Base-by-base conservation (phyloP, 1,140 invertebrate genomes). In the Anastrepha obliqua region DNA sequence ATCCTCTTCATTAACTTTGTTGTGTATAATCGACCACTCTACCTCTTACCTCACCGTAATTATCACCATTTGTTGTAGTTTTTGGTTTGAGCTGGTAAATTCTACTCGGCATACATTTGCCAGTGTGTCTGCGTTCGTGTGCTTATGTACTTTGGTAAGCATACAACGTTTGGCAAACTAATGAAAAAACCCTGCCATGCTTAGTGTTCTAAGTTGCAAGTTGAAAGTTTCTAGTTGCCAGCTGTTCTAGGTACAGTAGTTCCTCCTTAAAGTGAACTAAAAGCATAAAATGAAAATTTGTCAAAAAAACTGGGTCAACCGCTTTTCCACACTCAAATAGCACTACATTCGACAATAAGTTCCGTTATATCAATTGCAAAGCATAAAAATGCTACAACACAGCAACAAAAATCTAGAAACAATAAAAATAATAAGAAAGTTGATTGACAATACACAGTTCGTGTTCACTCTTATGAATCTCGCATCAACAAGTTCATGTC, bases 1-100 rank as follows among this genome's bases (percentile, higher is more conserved):
- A n/a, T 74, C n/a, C 44, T 47, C 67, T 74, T 74, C 67, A 74
- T 74, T 74, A 74, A 74, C 39, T 42, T 62, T 17, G 15, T 62
- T 62, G 60, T 62, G 60, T 17, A 17, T 62, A 8, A 62, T 13
- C 60, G 4, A 17, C 17, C 39, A 11, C 39, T 39, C 42, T 44
- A 3, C 2, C 42, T 13, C 17, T 44, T 55, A 55, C 9, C 42
- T 74, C 5, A 2, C 17, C 65, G 7, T 20, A 11, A 42, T 74
- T 44, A 3, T 39, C 42, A 39, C 42, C 67, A 44, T n/a, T 15
- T 47, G 67, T 4, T 47, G 67, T 2, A 47, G 44, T 74, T 74
- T 74, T 74, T 29, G 42, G 67, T 39, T 47, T n/a, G 13, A 11
- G 39, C 17, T 42, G 67, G 51, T 6, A 55, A 55, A 55, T 55